Conservation (phyloP, 2,113 vertebrate genomes). For the Cyrtonyx montezumae region DNA sequence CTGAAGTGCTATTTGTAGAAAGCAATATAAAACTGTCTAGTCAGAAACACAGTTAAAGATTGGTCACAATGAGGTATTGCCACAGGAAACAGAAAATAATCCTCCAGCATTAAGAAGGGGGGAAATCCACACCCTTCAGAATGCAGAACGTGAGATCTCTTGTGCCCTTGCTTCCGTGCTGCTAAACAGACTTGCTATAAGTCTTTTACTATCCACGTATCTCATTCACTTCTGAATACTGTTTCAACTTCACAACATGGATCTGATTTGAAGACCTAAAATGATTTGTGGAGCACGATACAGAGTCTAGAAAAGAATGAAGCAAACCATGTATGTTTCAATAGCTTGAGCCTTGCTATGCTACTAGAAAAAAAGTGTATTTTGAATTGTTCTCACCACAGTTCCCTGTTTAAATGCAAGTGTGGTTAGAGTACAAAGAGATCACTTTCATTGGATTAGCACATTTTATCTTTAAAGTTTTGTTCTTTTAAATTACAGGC, state of each 20-base stretch:
- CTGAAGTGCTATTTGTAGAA: neutral
- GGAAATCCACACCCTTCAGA: neutral
- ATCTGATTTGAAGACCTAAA: neutral
- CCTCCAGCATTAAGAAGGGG: neutral
- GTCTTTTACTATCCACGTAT: neutral
- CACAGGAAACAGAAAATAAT: neutral
- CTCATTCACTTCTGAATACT: neutral
- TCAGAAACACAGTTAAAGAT: neutral
- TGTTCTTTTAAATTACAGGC: constrained; percentile 1
- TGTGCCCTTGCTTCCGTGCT: neutral
- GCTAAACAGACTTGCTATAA: neutral
- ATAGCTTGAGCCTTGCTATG: neutral
- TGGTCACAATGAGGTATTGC: neutral
- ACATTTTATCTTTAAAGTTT: neutral
- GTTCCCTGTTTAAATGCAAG: neutral
- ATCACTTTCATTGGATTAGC: neutral
- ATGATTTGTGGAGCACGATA: neutral
- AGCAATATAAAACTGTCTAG: neutral
- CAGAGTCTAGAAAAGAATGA: neutral
- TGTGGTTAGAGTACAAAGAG: neutral
- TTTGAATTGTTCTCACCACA: neutral
- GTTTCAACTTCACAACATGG: neutral
- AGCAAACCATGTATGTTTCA: neutral
- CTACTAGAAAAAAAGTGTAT: neutral
- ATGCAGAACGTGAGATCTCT: neutral